Percentiles rank a stretch among this genome's conserved stretches.
These are phyloP conservation scores for Esox masquinongy DNA, from an alignment of 2,797 vertebrate species.

Conservation along the genomic window DNA sequence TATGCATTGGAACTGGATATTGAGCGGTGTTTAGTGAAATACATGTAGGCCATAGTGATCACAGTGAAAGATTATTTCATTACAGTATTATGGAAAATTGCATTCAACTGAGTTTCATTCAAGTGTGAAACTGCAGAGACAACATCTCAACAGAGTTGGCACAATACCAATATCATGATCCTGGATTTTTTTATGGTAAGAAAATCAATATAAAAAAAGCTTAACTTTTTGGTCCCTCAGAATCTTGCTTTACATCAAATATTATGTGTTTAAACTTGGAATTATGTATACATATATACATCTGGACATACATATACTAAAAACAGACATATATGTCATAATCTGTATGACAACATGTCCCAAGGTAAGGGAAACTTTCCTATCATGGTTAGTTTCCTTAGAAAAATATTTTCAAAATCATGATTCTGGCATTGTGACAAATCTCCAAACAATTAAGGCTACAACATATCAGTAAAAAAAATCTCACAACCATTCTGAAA, in stretches of 20 bases:
- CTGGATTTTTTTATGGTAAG: no score
- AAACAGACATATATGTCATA: neutral
- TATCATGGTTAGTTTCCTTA: no score
- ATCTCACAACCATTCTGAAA: conserved; percentile 10
- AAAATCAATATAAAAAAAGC: no score
- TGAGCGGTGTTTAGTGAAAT: neutral
- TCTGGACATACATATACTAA: conserved; percentile 15
- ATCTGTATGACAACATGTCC: no score
- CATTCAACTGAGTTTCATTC: neutral
- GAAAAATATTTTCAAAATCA: no score
- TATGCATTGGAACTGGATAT: neutral
- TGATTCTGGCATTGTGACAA: neutral
- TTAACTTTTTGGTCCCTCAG: no score
- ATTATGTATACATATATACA: no score
- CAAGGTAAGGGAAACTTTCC: no score
- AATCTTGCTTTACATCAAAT: no score
- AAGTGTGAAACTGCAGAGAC: neutral
- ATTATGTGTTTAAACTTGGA: no score
- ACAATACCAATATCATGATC: neutral
- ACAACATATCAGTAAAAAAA: conserved; percentile 35
- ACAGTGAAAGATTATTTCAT: conserved; percentile 29
- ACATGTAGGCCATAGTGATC: neutral
- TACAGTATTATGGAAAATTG: neutral
- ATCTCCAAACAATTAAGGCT: conserved; percentile 61
- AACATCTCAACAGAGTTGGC: neutral